These are phyloP conservation scores for Eidolon dupreanum DNA, from an alignment of 2,797 vertebrate species.

Conservation along the genomic window DNA sequence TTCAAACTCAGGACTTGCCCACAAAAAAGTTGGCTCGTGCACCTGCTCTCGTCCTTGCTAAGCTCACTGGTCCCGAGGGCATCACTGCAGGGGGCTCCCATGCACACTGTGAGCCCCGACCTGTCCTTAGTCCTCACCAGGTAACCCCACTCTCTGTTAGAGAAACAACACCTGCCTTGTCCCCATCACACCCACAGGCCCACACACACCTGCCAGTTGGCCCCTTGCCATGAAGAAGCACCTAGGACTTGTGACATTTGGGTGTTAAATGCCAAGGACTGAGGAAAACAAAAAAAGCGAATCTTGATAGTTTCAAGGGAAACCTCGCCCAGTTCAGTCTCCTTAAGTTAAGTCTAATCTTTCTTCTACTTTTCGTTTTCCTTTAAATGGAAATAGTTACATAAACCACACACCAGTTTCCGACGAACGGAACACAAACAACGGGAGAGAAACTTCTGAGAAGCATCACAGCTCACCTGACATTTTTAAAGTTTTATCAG, in stretches of 20 bases:
- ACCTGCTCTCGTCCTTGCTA: too few species aligned
- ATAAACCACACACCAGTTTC: background rate
- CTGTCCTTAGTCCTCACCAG: background rate
- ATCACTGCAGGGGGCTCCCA: background rate
- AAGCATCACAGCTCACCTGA: background rate
- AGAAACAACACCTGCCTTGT: background rate
- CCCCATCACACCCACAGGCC: background rate
- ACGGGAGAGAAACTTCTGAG: background rate
- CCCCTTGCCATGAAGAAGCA: background rate
- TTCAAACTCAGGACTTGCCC: background rate
- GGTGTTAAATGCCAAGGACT: background rate
- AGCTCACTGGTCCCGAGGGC: background rate
- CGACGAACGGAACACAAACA: background rate
- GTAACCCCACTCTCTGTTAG: background rate
- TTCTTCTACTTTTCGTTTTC: background rate
- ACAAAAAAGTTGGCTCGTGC: background rate
- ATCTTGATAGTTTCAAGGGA: background rate
- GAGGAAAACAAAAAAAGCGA: background rate
- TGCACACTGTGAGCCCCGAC: accelerated
- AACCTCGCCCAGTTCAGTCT: background rate
- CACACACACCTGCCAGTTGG: background rate
- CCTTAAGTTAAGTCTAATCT: background rate
- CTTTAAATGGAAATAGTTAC: background rate
- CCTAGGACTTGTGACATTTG: background rate
- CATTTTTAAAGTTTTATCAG: background rate